Percentiles rank a stretch among this genome's conserved stretches.
These are phyloP conservation scores for Sturnus vulgaris DNA, from an alignment of 2,113 vertebrate genomes.

Conservation along the genomic window DNA sequence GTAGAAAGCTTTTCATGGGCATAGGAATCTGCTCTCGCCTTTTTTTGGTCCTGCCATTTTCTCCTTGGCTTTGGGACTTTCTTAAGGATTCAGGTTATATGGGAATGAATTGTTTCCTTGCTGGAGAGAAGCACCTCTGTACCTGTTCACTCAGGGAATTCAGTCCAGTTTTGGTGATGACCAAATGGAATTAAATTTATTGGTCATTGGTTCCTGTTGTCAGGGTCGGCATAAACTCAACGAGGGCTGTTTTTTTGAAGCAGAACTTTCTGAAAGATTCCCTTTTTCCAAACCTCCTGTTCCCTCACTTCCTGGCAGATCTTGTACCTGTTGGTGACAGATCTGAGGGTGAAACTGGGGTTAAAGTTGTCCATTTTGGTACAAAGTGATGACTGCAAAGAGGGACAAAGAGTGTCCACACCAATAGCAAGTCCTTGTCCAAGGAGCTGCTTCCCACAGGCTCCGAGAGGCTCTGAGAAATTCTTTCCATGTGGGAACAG, in stretches of 20 bases:
- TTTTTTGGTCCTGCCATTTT: neutral
- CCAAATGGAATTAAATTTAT: neutral
- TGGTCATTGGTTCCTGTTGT: neutral
- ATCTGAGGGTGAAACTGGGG: neutral
- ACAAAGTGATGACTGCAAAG: neutral
- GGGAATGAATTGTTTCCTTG: neutral
- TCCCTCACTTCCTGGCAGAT: neutral
- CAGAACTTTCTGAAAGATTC: neutral
- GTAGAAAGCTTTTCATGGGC: neutral
- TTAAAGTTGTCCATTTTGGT: neutral
- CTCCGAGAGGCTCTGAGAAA: fast-evolving
- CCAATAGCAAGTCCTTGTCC: neutral
- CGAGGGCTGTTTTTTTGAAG: neutral
- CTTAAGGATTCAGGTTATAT: neutral
- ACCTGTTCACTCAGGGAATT: neutral
- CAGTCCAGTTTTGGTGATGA: neutral
- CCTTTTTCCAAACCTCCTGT: neutral
- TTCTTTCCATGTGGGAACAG: neutral
- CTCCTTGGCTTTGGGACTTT: neutral
- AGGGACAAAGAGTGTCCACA: neutral
- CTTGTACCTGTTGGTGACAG: neutral
- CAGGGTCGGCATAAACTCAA: fast-evolving
- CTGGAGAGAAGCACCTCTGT: neutral
- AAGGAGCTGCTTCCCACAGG: neutral
- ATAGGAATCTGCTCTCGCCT: fast-evolving